phyloP scores from a whole-genome alignment of 2,888 invertebrate genomes.

The Nomada ruficornis region DNA sequence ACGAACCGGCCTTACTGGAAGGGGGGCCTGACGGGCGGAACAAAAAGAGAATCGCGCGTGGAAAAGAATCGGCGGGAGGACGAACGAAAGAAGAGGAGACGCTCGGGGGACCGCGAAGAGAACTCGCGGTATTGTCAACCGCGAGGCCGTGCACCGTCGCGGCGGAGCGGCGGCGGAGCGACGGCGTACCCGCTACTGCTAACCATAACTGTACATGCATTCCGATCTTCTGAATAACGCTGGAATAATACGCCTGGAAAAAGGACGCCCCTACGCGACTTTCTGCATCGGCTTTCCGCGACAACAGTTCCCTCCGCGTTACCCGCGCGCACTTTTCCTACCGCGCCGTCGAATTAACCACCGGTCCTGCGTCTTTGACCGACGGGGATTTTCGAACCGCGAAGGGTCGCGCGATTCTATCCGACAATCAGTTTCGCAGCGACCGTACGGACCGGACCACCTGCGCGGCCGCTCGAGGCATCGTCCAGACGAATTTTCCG shows the following conservation, averaged over 20 bases:
- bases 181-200: constrained; percentile 73
- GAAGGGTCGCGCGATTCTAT: no score
- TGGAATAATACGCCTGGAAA: constrained; percentile 65
- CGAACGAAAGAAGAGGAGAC: constrained; percentile 35
- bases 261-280: constrained; percentile 38
- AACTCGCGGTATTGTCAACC: constrained; percentile 70
- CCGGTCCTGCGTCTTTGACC: no score
- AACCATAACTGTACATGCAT: constrained; percentile 81
- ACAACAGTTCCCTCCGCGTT: background rate
- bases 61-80: constrained; percentile 65
- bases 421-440: no score
- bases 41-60: constrained; percentile 64
- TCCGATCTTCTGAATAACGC: constrained; percentile 80
- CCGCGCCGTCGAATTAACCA: no score
- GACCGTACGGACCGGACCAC: constrained; percentile 47
- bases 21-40: constrained; percentile 36
- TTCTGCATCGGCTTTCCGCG: constrained; percentile 12
- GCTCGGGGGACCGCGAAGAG: constrained; percentile 50
- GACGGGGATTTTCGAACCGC: no score
- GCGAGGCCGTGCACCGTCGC: constrained; percentile 62
- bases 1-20: constrained; percentile 31
- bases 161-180: constrained; percentile 17
- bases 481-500: constrained; percentile 79
- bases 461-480: constrained; percentile 55
- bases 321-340: background rate